Evolutionary conservation across 2,113 vertebrate genomes (phyloP), one percentile per base, ranked within the genome.

Genomic region (Octodon degus): DNA sequence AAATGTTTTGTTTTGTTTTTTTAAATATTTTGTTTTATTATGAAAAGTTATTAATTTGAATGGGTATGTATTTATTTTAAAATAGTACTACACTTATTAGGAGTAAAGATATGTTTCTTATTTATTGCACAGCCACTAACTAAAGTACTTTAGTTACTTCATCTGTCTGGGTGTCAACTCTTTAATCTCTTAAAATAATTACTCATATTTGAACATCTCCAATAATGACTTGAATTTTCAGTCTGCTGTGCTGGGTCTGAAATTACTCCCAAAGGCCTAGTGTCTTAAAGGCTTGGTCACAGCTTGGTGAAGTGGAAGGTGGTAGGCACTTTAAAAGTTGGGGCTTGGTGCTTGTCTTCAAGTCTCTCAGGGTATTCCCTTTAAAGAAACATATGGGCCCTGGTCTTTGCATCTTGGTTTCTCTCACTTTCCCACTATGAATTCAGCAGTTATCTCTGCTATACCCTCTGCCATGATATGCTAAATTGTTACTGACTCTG

Each of bases 111-210:
- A 76, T 68, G 8, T 4, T 55, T 77, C 3, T 62, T 85, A 55
- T 53, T 90, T 79, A 9, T 5, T 76, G 7, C 13, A 77, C 1
- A 43, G 24, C 1, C 60, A 90, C 16, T 90, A 79, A 88, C 40
- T 7, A 30, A 77, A 3, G 63, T 68, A 72, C 19, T 13, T 65
- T 85, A 84, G 5, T 65, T 13, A 77, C 22, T 79, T 95, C 3
- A 86, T 1, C 3, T 86, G 40, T 76, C 74, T 77, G 74, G 40
- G 40, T 12, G 47, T 77, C 2, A 30, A 30, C 8, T 55, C n/a
- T 11, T 76, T 90, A 13, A 67, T 77, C 17, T 86, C 11, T 88
- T 43, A 88, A 96, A 84, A 94, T 5, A 92, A 30, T 79, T 80
- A 50, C 27, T 34, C 30, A 80, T 47, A 32, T 53, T 34, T 80